Conservation (phyloP, 2,797 vertebrate genomes). For the Malacoctenus gilli region DNA sequence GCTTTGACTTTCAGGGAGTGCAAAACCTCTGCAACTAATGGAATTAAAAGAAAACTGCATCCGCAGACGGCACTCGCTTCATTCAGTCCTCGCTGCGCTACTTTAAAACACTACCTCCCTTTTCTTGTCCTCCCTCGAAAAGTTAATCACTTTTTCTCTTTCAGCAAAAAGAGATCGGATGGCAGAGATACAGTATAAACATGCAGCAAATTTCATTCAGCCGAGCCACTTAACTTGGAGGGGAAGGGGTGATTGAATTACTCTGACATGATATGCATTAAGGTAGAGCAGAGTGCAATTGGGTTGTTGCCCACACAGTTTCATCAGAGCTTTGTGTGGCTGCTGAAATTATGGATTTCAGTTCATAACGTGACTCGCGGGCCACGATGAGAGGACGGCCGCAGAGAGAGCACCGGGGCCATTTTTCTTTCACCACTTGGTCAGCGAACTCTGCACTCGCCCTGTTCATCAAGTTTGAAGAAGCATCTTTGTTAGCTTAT, state of each 20-base stretch:
- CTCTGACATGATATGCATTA: conserved; percentile 3
- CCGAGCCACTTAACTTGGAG: neutral
- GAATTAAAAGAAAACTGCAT: too few relatives aligned
- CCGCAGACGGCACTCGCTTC: conserved; percentile 65
- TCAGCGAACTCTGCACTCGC: conserved; percentile 35
- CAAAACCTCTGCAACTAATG: conserved; percentile 41
- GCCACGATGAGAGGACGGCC: conserved; percentile 2
- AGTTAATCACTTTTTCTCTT: conserved; percentile 18
- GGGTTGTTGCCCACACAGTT: conserved; percentile 10
- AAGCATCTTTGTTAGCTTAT: conserved; percentile 48
- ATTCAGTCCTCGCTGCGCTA: conserved; percentile 28
- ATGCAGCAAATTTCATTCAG: conserved; percentile 3
- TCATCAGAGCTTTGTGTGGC: conserved; percentile 3
- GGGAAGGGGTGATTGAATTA: conserved; percentile 16
- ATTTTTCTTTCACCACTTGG: conserved; percentile 17
- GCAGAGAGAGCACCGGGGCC: neutral
- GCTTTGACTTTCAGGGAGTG: conserved; percentile 11
- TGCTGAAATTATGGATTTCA: conserved; percentile 10
- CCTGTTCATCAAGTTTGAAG: conserved; percentile 53
- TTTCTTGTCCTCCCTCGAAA: conserved; percentile 15
- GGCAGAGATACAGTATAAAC: conserved; percentile 14
- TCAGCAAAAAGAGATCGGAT: conserved; percentile 17
- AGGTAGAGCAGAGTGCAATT: conserved; percentile 6
- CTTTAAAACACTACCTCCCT: conserved; percentile 25
- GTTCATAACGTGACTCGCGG: conserved; percentile 16